Base-by-base conservation (phyloP, 2,797 vertebrate genomes). In the Sylvia borin region DNA sequence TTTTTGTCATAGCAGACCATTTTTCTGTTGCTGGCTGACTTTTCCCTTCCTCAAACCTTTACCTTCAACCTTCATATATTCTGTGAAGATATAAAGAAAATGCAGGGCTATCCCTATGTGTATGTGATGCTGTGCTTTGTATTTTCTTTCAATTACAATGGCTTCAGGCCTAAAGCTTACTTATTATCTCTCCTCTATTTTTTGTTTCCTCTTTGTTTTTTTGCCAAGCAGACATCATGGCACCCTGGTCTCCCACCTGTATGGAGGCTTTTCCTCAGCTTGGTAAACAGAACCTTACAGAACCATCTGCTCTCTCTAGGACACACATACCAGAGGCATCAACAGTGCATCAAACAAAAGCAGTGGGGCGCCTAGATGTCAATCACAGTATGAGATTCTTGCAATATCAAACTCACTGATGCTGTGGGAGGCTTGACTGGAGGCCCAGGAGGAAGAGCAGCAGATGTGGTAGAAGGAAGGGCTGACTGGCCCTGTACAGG, bases 171-270 rank as follows among this genome's bases (percentile, higher is more conserved):
- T 79, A 32, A 70, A 70, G 36, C 7, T 88, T 67, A 24, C 38
- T 82, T 82, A 42, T 65, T 24, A n/a, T 3, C 6, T 17, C 16
- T 58, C 40, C 8, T 66, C 32, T 60, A 4, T 50, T 77, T 85
- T 85, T 83, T 22, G 4, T 51, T 79, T 42, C 61, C 27, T 43
- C 36, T 92, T 78, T 43, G 29, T 20, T 15, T 22, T 58, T 24
- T 67, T 89, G 31, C 31, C 1, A 2, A 77, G 32, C 1, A 3
- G 62, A 29, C 11, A 48, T 71, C 61, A 21, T 0, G 7, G 65
- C 31, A 32, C 36, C 16, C 32, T 24, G 22, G 16, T 45, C 3
- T 68, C 15, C 20, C 43, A n/a, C 10, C 0, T 0, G 2, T 16
- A 34, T 19, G n/a, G 55, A 71, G 76, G 11, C 0, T 24, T 53